These are phyloP conservation scores for Lynx canadensis DNA, from an alignment of 2,113 vertebrate species.

Conservation along the genomic window DNA sequence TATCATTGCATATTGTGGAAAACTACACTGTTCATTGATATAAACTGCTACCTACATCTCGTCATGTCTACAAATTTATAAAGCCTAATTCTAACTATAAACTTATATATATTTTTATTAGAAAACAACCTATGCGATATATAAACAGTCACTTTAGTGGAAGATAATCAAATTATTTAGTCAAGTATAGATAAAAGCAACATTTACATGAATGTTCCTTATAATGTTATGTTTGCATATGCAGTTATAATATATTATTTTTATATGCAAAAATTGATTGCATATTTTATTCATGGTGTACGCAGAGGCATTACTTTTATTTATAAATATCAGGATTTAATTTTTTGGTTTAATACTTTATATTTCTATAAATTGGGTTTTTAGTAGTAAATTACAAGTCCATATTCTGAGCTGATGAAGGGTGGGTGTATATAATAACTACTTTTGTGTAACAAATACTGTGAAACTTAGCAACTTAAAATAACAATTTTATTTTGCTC, in stretches of 20 bases:
- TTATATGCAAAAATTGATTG: neutral
- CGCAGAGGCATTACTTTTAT: neutral
- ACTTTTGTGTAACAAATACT: neutral
- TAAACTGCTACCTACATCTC: conserved; percentile 36
- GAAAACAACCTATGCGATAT: neutral
- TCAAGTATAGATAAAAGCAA: neutral
- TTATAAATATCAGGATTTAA: neutral
- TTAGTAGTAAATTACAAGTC: neutral
- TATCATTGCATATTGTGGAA: conserved; percentile 40
- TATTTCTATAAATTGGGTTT: neutral
- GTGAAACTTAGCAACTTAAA: neutral
- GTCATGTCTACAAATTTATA: neutral
- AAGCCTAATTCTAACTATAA: neutral
- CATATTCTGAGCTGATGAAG: neutral
- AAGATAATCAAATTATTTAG: neutral
- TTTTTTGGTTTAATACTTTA: neutral
- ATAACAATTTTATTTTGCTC: neutral
- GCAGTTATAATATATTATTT: neutral
- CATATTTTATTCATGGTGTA: neutral
- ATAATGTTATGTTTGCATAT: neutral
- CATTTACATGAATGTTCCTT: neutral
- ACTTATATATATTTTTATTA: neutral
- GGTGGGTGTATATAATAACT: neutral
- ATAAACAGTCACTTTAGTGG: neutral
- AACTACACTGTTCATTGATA: conserved; percentile 59